Evolutionary conservation across 2,888 invertebrate genomes (phyloP).

Genomic region (Aspidapion aeneum): DNA sequence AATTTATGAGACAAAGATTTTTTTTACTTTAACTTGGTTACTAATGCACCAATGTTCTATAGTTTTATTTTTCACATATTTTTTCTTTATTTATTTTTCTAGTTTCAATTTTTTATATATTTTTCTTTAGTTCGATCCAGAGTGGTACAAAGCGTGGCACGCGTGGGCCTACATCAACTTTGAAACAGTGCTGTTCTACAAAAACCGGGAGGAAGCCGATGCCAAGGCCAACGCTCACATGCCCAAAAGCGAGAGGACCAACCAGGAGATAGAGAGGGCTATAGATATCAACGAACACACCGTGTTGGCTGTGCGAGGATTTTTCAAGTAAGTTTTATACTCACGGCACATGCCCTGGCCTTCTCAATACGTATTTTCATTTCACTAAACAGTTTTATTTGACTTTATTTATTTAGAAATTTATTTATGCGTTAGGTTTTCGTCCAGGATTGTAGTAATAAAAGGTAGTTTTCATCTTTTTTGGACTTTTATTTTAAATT

Average conservation of each 20-base stretch:
- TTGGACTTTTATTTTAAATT: too few relatives aligned
- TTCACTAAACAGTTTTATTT: too few relatives aligned
- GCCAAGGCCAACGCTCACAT: slow-evolving; percentile 11
- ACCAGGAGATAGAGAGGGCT: slow-evolving; percentile 45
- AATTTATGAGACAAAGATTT: too few relatives aligned
- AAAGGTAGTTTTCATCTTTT: too few relatives aligned
- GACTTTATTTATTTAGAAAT: too few relatives aligned
- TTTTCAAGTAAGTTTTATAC: slow-evolving; percentile 61
- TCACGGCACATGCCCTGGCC: too few relatives aligned
- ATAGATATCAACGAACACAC: slow-evolving; percentile 68
- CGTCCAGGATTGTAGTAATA: too few relatives aligned
- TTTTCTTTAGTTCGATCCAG: slow-evolving; percentile 58
- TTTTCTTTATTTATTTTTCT: background rate
- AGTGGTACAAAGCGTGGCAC: slow-evolving; percentile 99
- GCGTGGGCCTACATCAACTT: slow-evolving; percentile 98
- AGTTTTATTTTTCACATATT: background rate
- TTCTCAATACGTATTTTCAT: too few relatives aligned
- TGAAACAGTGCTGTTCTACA: slow-evolving; percentile 76
- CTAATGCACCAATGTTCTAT: background rate
- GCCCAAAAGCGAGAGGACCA: slow-evolving; percentile 19
- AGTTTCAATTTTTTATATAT: background rate
- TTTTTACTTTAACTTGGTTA: too few relatives aligned
- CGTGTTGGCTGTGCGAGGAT: slow-evolving; percentile 92
- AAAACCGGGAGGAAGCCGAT: slow-evolving; percentile 42
- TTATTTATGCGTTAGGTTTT: too few relatives aligned